Base-by-base conservation (phyloP, 2,888 invertebrate genomes). In the Dimorphilus gyrociliatus region DNA sequence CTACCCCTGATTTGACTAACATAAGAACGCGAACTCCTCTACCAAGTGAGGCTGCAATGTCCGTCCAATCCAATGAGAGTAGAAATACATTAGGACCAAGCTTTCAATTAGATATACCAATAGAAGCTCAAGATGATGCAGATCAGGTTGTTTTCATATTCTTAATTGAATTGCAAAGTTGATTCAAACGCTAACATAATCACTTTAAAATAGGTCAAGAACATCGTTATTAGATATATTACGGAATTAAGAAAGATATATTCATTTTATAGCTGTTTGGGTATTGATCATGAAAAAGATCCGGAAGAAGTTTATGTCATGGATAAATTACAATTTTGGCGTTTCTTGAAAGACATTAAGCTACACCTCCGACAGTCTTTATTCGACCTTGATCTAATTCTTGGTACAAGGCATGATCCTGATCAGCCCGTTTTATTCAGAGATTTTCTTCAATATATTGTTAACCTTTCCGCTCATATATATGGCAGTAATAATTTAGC, bases 251-350 rank as follows among this genome's bases (percentile, higher is more conserved):
- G 55, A 10, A 49, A 51, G 32, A 54, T 62, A 34, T 58, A 54
- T 42, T 46, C 43, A 36, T 58, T 41, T 44, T 62, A 62, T 46
- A 55, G 57, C 34, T 36, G 41, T 16, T 44, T 61, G 13, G 61
- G 61, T 2, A n/a, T n/a, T n/a, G n/a, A n/a, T n/a, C 47, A 48
- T 23, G 53, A 57, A 26, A 51, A 50, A 25, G 58, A 53, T 36
- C 46, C 50, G 2, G 62, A 63, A 41, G 63, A 62, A 41, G 60
- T 59, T 2, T 60, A 46, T 37, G 47, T 58, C 4, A 51, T 63
- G 52, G 57, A 44, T 32, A 49, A 52, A 32, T 51, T 63, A 50
- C 62, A 62, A 48, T 58, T 59, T 40, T 62, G 61, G 60, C 39
- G 60, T 16, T 53, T 63, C 34, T 35, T 62, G 34, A 59, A 59